Conservation (phyloP, 2,797 vertebrate genomes). For the Linurgus olivaceus region DNA sequence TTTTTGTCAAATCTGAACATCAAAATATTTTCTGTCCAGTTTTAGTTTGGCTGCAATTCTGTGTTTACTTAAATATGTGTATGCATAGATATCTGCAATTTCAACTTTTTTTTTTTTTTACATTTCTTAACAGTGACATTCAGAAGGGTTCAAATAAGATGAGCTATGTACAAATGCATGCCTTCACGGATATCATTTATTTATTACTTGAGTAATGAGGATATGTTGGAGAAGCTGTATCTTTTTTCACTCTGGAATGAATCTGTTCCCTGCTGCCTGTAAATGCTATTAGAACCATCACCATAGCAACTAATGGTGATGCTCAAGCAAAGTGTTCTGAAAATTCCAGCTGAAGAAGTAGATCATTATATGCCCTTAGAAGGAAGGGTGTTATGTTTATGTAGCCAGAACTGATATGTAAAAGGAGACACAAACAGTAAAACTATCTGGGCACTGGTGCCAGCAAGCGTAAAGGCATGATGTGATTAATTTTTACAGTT, state of each 20-base stretch:
- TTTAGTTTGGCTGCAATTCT: neutral
- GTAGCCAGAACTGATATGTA: neutral
- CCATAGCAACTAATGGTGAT: constrained; percentile 54
- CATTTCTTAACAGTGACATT: neutral
- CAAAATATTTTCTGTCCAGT: neutral
- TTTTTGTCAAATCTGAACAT: neutral
- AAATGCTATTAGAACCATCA: constrained; percentile 3
- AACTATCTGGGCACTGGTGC: neutral
- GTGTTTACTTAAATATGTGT: neutral
- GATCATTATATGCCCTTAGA: neutral
- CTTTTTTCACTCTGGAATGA: neutral
- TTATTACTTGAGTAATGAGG: neutral
- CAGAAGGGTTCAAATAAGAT: neutral
- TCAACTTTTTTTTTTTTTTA: neutral
- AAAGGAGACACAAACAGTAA: neutral
- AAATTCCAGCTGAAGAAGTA: constrained; percentile 5
- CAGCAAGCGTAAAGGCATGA: neutral
- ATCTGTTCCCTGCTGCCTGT: neutral
- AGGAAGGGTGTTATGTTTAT: neutral
- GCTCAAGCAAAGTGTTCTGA: neutral
- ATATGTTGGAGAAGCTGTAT: neutral
- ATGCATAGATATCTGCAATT: neutral
- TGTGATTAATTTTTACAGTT: neutral
- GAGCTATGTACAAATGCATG: neutral
- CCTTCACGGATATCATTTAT: neutral